Evolutionary conservation across 92 coral and sea anemone species (phyloP), one percentile per base, ranked within the genome.

Genomic region (Zoanthus gigantus): DNA sequence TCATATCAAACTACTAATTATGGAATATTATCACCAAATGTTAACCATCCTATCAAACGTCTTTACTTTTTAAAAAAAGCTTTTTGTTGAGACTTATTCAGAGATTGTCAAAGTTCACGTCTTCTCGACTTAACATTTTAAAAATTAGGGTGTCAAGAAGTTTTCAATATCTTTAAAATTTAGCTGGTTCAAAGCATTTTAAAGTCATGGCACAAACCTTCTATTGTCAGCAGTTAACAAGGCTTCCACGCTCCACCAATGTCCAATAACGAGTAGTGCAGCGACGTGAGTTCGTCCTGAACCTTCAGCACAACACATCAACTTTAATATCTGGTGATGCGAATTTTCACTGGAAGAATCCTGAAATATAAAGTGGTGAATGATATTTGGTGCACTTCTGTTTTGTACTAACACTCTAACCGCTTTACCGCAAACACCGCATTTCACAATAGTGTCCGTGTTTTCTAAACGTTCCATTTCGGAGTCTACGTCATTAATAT

Each of bases 231-330:
- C 82, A 0, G 78, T 79, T 29, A 90, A 52, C 54, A 90, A 52
- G 17, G 77, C 90, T 14, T 90, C 90, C 3, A 81, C 87, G 14
- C 47, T 65, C 93, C 93, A 90, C 93, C 93, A 90, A 54, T 65
- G 74, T 0, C 71, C 68, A 15, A 60, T 63, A 0, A 90, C 73
- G 50, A 69, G 56, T 9, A 90, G 71, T 8, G 87, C 93, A 4
- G 87, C 88, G 12, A 87, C 81, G 67, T 90, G 93, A 6, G 77
- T 48, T 28, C 57, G 66, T 10, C 67, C 88, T 1, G 75, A 81
- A 14, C 76, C 85, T 48, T 81, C 85, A 11, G 29, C 78, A 34
- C 71, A 56, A 46, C 93, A 90, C 47, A 74, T 75, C 0, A 90
- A 46, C 66, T 63, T 75, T 16, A 72, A 67, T 5, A 87, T 65